phyloP scores from a whole-genome alignment of 2,888 invertebrate genomes.

The Apamea monoglypha region DNA sequence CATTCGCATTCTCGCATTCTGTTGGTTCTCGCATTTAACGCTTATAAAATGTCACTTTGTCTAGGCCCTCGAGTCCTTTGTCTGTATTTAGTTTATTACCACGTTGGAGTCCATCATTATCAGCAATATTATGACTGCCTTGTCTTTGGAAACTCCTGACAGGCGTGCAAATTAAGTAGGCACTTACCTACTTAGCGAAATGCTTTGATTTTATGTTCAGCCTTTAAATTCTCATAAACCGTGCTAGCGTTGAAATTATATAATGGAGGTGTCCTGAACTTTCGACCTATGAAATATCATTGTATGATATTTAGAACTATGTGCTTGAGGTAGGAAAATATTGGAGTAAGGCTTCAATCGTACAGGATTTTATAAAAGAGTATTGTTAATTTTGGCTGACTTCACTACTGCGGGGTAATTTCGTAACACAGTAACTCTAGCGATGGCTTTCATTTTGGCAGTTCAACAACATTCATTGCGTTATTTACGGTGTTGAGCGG shows the following conservation, averaged over 20 bases:
- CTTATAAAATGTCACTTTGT: no score
- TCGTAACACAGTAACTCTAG: no score
- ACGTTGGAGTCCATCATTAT: neutral
- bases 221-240: constrained; percentile 24
- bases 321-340: constrained; percentile 7
- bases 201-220: constrained; percentile 16
- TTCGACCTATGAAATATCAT: constrained; percentile 38
- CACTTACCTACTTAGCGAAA: constrained; percentile 25
- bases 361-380: neutral
- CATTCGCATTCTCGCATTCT: no score
- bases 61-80: neutral
- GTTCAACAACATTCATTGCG: no score
- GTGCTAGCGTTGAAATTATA: constrained; percentile 36
- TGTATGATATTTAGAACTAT: constrained; percentile 35
- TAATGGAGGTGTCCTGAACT: constrained; percentile 37
- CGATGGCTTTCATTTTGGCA: no score
- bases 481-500: no score
- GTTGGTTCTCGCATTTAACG: no score
- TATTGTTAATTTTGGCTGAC: neutral
- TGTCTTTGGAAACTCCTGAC: neutral
- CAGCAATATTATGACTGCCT: neutral
- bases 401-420: no score
- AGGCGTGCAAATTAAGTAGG: constrained; percentile 19
- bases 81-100: neutral
- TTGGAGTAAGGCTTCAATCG: neutral